Conservation (phyloP, 1,140 invertebrate species). For the Heliconius hewitsoni region DNA sequence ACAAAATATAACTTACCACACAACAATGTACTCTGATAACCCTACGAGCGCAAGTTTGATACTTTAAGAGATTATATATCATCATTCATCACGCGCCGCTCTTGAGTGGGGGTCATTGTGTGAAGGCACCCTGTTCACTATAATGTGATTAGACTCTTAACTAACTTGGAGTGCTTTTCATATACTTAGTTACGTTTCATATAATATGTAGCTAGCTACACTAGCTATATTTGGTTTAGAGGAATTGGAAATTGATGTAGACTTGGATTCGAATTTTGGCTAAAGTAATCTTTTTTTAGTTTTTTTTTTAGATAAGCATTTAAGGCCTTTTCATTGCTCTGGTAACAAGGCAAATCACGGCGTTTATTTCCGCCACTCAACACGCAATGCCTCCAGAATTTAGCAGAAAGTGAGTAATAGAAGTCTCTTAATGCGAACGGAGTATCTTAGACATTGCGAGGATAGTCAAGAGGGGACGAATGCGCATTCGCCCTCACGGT, state of each 20-base stretch:
- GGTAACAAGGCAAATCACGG: no score
- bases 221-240: neutral
- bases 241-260: neutral
- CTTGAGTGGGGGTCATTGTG: conserved; percentile 26
- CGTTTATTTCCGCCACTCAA: no score
- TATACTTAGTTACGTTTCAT: conserved; percentile 14
- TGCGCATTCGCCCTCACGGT: no score
- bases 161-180: conserved; percentile 16
- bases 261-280: neutral
- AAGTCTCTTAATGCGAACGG: no score
- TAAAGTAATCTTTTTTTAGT: no score
- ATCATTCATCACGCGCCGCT: conserved; percentile 30
- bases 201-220: neutral
- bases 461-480: no score
- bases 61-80: conserved; percentile 27
- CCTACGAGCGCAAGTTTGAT: conserved; percentile 1
- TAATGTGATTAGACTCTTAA: conserved; percentile 28
- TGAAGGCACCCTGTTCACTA: conserved; percentile 28
- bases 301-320: no score
- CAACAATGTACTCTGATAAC: neutral
- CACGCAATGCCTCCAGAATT: no score
- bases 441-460: no score
- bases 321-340: no score
- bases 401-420: no score
- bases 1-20: neutral